A percentile compares a stretch with the other conserved stretches of the same genome.
phyloP scores from a whole-genome alignment of 1,140 invertebrate species.

The Potamilus streckersoni region DNA sequence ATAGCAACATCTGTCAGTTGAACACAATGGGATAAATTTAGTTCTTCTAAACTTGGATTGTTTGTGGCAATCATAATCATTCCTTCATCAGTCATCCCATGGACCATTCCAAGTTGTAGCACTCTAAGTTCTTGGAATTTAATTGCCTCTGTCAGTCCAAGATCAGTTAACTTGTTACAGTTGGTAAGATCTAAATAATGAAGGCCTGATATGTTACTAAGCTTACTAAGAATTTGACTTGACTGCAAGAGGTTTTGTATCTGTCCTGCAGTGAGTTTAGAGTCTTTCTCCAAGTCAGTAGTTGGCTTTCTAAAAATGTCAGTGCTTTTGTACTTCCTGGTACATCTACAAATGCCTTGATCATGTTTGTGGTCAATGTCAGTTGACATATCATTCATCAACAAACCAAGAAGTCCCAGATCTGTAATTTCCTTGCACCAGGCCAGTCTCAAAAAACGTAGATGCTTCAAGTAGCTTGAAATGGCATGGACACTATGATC shows the following conservation, averaged over 20 bases:
- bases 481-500: conserved; percentile 74
- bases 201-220: conserved; percentile 70
- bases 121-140: conserved; percentile 74
- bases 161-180: conserved; percentile 79
- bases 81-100: conserved; percentile 76
- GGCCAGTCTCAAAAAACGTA: conserved; percentile 74
- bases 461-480: conserved; percentile 73
- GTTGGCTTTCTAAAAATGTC: conserved; percentile 52
- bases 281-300: conserved; percentile 54
- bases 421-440: conserved; percentile 77
- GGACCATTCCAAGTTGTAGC: conserved; percentile 76
- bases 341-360: conserved; percentile 44
- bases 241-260: conserved; percentile 22
- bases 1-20: conserved; percentile 75
- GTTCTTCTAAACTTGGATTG: conserved; percentile 77
- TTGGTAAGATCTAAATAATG: conserved; percentile 74
- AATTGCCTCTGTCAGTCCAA: conserved; percentile 77
- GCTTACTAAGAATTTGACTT: conserved; percentile 66
- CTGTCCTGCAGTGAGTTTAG: conserved; percentile 51
- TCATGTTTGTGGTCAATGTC: conserved; percentile 32
- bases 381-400: conserved; percentile 68
- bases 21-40: conserved; percentile 75
- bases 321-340: conserved; percentile 34
- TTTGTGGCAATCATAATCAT: conserved; percentile 74
- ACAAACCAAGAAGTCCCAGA: conserved; percentile 73